Evolutionary conservation across 2,888 invertebrate species (phyloP).

Genomic region (Anoncus sp.): DNA sequence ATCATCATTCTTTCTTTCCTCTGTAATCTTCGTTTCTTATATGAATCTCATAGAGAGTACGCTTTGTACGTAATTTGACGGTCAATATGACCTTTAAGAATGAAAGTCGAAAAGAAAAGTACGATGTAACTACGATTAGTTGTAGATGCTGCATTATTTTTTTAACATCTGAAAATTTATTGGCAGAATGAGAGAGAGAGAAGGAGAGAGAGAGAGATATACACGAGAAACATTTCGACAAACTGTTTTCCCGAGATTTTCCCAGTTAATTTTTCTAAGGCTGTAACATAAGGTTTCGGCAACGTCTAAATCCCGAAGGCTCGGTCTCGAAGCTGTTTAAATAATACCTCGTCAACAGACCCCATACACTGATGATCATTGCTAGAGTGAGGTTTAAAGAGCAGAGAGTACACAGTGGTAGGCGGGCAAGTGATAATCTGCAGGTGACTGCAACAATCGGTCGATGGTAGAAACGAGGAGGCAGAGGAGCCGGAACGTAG

Average conservation of each 20-base stretch:
- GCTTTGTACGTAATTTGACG: background rate
- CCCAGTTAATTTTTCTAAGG: slow-evolving; percentile 19
- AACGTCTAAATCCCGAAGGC: slow-evolving; percentile 16
- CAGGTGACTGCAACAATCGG: slow-evolving; percentile 79
- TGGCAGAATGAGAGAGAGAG: background rate
- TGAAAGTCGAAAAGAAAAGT: background rate
- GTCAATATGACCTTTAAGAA: background rate
- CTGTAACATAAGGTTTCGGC: background rate
- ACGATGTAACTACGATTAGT: background rate
- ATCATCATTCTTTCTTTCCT: slow-evolving; percentile 5
- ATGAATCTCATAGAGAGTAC: background rate
- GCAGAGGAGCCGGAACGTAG: slow-evolving; percentile 51
- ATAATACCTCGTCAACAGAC: slow-evolving; percentile 47
- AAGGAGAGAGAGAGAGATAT: no score
- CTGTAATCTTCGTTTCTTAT: background rate
- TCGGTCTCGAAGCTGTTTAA: slow-evolving; percentile 16
- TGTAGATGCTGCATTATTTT: background rate
- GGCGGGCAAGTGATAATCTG: slow-evolving; percentile 81
- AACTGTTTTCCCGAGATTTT: slow-evolving; percentile 18
- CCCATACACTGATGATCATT: slow-evolving; percentile 50
- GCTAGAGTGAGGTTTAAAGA: slow-evolving; percentile 58
- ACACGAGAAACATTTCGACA: slow-evolving; percentile 24
- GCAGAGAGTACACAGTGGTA: slow-evolving; percentile 54
- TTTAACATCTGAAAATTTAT: slow-evolving; percentile 8
- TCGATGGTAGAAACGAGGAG: slow-evolving; percentile 41